Evolutionary conservation across 2,113 vertebrate genomes (phyloP), one percentile per base, ranked within the genome.

Genomic region (Menura novaehollandiae): DNA sequence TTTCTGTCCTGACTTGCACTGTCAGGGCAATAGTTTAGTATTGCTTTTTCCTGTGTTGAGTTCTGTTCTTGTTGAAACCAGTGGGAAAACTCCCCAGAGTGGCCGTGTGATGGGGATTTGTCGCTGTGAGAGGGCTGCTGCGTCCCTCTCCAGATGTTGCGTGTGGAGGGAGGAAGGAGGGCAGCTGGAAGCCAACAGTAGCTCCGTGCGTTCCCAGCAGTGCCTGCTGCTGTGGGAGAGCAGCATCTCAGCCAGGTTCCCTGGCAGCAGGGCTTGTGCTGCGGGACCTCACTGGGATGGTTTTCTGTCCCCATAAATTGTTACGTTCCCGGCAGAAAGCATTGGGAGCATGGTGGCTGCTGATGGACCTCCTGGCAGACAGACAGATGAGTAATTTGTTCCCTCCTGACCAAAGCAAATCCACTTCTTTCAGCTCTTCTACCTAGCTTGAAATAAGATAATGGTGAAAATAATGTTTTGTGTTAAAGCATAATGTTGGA

Each of bases 201-300:
- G 64, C 77, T 76, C 80, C 1, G 9, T 2, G 4, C 9, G 1
- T 51, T 76, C 23, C 75, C 73, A 14, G 73, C 64, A 7, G 75
- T 37, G 78, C n/a, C 56, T 22, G 60, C 67, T 62, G 74, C 76
- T 46, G 32, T 3, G 19, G 41, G 39, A 72, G 39, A 56, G 62
- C 49, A 52, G 64, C 72, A 26, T 78, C 82, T 63, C 83, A n/a
- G 35, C 32, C 52, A 12, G 82, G 39, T 23, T 69, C 55, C 47
- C 81, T 75, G 58, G 59, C 74, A 64, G 74, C 71, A 20, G 72
- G 60, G 52, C 26, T 68, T 10, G 43, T 1, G 14, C 74, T n/a
- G 2, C 0, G 0, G 75, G 67, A 43, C 93, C 78, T 89, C 4
- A 0, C 16, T 0, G 1, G 28, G 72, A 8, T 1, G 1, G 24